These are phyloP conservation scores for Potamilus streckersoni DNA, from an alignment of 1,140 invertebrate genomes.

Conservation along the genomic window DNA sequence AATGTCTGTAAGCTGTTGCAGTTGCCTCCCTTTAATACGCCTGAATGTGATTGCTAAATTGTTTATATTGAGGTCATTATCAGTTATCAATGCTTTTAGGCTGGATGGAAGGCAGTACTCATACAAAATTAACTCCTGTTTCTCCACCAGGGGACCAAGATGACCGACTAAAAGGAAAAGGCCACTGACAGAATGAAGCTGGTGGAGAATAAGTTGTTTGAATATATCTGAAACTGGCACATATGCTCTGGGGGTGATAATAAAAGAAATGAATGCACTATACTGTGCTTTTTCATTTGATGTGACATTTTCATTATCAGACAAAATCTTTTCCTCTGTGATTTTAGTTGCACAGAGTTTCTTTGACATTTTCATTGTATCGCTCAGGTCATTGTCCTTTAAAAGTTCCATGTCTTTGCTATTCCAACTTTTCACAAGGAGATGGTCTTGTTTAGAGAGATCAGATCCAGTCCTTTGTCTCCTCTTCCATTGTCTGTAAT, in stretches of 20 bases:
- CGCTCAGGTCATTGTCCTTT: no score
- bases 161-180: constrained; percentile 34
- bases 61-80: constrained; percentile 9
- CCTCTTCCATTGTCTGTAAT: background rate
- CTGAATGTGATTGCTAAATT: constrained; percentile 14
- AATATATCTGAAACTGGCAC: constrained; percentile 14
- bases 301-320: no score
- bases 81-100: background rate
- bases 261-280: background rate
- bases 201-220: constrained; percentile 21
- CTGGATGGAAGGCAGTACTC: constrained; percentile 22
- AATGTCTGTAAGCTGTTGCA: constrained; percentile 14
- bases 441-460: no score
- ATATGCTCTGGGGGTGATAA: constrained; percentile 15
- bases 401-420: no score
- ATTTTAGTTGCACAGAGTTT: no score
- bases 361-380: no score
- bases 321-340: no score
- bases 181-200: constrained; percentile 12
- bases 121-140: constrained; percentile 35
- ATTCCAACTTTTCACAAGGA: no score
- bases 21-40: constrained; percentile 7
- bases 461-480: background rate
- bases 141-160: constrained; percentile 39
- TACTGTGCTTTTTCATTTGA: no score